Conservation (phyloP, 37 sponge, comb jelly and placozoan species). For the Ianthella basta region DNA sequence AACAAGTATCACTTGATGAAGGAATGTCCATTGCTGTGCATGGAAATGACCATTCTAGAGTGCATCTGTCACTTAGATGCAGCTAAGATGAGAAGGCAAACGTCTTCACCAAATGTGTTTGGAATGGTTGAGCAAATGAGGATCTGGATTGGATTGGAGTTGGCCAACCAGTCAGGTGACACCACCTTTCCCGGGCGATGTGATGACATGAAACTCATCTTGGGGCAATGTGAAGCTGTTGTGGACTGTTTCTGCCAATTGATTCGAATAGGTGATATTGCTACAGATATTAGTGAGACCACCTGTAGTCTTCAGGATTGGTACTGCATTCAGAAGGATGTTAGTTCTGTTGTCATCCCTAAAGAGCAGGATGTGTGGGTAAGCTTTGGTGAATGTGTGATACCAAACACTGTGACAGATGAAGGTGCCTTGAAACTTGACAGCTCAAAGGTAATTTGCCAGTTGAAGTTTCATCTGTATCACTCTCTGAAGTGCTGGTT, state of each 20-base stretch:
- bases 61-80: neutral
- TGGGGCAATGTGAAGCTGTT: too few species aligned
- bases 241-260: too few species aligned
- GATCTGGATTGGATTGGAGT: too few species aligned
- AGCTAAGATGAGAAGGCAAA: neutral
- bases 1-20: neutral
- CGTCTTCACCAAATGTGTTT: too few species aligned
- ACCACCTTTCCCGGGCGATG: too few species aligned
- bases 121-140: too few species aligned
- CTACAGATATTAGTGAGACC: neutral
- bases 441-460: neutral
- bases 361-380: constrained; percentile 10
- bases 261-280: too few species aligned
- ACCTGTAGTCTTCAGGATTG: neutral
- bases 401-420: too few species aligned
- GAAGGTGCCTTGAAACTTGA: neutral
- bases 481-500: neutral
- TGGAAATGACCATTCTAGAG: constrained; percentile 4
- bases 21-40: neutral
- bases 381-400: neutral
- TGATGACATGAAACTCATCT: too few species aligned
- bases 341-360: neutral
- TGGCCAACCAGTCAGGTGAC: too few species aligned
- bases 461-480: neutral
- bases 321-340: neutral